Percentiles rank a stretch among this genome's conserved stretches.
Evolutionary conservation across 2,113 vertebrate genomes (phyloP).

Genomic region (Chamaea fasciata): DNA sequence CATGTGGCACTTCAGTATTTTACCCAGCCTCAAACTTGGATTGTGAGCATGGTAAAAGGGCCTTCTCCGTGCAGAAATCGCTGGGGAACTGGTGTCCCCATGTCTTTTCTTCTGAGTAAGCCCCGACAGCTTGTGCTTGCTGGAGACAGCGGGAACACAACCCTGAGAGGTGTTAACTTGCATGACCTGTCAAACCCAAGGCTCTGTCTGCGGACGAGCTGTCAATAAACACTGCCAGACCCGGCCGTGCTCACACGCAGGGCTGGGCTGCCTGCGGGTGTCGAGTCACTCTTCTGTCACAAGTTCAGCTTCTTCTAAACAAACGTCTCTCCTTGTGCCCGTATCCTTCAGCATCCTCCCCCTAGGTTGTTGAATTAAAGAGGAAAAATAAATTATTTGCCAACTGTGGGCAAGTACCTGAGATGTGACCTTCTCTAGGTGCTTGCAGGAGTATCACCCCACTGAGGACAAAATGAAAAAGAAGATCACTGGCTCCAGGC

Average conservation of each 20-base stretch:
- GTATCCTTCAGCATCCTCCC: neutral
- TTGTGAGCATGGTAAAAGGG: accelerated
- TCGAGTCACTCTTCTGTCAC: accelerated
- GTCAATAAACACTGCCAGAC: neutral
- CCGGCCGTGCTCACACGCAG: accelerated
- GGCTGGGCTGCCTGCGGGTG: accelerated
- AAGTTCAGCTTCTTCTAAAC: neutral
- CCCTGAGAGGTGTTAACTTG: neutral
- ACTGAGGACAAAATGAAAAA: neutral
- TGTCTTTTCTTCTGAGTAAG: neutral
- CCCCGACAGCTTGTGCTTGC: neutral
- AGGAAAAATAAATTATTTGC: neutral
- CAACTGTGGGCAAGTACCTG: neutral
- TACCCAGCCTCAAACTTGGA: neutral
- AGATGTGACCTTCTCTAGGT: neutral
- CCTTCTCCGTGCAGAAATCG: neutral
- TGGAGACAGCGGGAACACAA: neutral
- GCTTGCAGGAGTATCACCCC: neutral
- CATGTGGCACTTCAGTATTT: neutral
- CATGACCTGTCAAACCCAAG: neutral
- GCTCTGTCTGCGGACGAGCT: accelerated
- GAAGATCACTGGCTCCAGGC: neutral
- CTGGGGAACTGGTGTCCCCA: neutral
- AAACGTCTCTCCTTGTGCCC: neutral
- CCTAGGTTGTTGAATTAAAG: neutral